These are phyloP conservation scores for Anguilla megastoma DNA, from an alignment of 2,797 vertebrate species.

Conservation along the genomic window DNA sequence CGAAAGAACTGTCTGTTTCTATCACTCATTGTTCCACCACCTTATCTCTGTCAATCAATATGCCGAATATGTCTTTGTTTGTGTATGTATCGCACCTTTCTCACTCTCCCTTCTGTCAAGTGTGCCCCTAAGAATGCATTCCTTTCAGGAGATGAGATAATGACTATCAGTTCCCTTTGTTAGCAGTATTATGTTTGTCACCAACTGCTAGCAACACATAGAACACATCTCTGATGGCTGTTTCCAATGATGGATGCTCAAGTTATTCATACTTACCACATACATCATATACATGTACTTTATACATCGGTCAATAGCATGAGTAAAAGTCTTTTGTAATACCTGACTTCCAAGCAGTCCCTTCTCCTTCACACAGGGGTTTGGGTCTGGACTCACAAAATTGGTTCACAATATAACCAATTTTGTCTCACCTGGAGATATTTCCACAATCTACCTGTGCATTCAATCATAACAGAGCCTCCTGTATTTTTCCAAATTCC, in stretches of 20 bases:
- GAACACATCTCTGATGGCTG: neutral
- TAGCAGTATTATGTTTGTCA: conserved; percentile 4
- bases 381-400: neutral
- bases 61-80: conserved; percentile 20
- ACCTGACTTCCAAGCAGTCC: neutral
- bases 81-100: neutral
- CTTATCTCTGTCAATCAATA: conserved; percentile 11
- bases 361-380: neutral
- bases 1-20: conserved; percentile 6
- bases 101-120: neutral
- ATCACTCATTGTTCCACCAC: neutral
- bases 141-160: neutral
- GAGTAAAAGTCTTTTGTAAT: neutral
- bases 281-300: neutral
- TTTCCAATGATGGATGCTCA: neutral
- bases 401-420: neutral
- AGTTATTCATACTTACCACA: neutral
- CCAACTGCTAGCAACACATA: neutral
- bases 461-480: neutral
- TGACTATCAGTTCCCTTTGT: neutral
- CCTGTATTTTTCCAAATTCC: neutral
- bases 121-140: neutral
- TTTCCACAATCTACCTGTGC: neutral
- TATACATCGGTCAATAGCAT: neutral
- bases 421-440: neutral